These are phyloP conservation scores for Drosophila gunungcola DNA, from an alignment of 1,140 invertebrate genomes.

Conservation along the genomic window DNA sequence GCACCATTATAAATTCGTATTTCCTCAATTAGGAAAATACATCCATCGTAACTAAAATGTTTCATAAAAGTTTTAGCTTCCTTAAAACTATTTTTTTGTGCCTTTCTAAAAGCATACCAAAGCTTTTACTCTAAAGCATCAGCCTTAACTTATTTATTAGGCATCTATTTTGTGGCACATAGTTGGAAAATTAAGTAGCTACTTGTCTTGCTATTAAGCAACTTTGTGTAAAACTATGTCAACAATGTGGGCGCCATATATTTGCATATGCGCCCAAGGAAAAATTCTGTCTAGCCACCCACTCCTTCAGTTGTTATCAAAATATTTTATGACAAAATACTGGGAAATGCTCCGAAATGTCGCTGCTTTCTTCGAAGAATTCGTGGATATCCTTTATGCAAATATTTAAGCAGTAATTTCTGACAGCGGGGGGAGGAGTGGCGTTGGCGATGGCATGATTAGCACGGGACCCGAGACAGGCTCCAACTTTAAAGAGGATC, in stretches of 20 bases:
- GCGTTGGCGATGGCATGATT: slow-evolving; percentile 17
- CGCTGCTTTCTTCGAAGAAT: slow-evolving; percentile 26
- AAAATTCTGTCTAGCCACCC: background rate
- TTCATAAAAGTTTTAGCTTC: no score
- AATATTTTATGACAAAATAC: slow-evolving; percentile 28
- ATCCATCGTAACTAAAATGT: no score
- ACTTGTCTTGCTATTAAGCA: background rate
- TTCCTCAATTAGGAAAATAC: no score
- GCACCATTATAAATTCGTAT: no score
- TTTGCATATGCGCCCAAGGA: background rate
- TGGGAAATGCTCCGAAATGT: slow-evolving; percentile 14
- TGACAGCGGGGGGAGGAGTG: background rate
- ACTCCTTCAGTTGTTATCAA: slow-evolving; percentile 4
- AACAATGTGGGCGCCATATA: background rate
- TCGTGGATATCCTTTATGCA: slow-evolving; percentile 28
- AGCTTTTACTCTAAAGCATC: no score
- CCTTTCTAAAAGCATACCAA: no score
- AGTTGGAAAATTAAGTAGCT: background rate
- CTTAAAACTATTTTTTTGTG: no score
- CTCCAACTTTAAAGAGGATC: slow-evolving; percentile 20
- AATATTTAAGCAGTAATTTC: slow-evolving; percentile 40
- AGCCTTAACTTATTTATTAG: no score
- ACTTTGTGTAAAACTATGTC: background rate
- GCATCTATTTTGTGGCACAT: background rate
- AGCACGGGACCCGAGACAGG: slow-evolving; percentile 17